Conservation (phyloP, 2,113 vertebrate species). For the Megalops atlanticus region DNA sequence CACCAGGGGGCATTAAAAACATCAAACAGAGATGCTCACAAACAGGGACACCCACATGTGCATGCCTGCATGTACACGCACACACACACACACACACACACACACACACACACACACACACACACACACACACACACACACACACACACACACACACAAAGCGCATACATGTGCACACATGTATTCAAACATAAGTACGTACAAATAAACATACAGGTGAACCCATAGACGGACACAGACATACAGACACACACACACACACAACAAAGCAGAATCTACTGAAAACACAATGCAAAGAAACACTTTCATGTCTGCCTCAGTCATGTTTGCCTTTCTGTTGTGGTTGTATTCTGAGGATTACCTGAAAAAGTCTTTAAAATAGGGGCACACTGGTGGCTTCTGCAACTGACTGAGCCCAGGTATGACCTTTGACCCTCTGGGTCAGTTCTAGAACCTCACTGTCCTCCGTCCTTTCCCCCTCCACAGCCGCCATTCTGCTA, state of each 20-base stretch:
- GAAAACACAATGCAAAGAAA: too few species aligned
- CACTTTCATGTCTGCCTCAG: too few species aligned
- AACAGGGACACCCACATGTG: neutral
- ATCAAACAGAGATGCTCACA: neutral
- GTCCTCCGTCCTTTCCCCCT: too few species aligned
- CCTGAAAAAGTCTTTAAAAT: too few species aligned
- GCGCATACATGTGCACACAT: constrained; percentile 31
- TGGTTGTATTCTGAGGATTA: too few species aligned
- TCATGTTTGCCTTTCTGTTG: too few species aligned
- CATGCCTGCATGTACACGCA: neutral
- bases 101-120: neutral
- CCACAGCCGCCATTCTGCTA: too few species aligned
- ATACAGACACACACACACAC: constrained; percentile 32
- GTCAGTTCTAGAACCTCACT: too few species aligned
- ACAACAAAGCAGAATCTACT: neutral
- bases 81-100: neutral
- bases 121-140: neutral
- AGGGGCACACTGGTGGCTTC: too few species aligned
- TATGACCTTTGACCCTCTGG: too few species aligned
- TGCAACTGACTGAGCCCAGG: too few species aligned
- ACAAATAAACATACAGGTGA: constrained; percentile 31
- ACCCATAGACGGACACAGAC: constrained; percentile 31
- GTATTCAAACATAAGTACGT: constrained; percentile 35
- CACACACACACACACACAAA: neutral
- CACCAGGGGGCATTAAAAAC: neutral